Conservation (phyloP, 2,113 vertebrate genomes). For the Cricetomys ansorgei region DNA sequence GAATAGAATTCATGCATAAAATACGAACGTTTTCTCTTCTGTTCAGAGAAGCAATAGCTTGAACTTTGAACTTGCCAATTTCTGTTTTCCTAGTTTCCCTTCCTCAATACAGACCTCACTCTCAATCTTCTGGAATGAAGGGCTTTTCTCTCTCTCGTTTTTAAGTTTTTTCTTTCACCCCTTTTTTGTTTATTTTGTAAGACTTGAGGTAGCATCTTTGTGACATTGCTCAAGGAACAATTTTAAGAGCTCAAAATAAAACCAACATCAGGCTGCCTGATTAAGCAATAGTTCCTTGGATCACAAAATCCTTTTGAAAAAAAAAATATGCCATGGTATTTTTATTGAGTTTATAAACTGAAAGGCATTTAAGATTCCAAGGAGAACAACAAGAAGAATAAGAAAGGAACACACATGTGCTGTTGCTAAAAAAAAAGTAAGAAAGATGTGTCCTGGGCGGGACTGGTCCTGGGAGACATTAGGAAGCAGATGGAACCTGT, state of each 20-base stretch:
- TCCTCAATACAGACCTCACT: neutral
- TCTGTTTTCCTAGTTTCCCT: neutral
- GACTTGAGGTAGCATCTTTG: slow-evolving; percentile 66
- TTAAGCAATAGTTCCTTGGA: slow-evolving; percentile 79
- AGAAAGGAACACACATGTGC: slow-evolving; percentile 76
- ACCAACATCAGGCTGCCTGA: slow-evolving; percentile 63
- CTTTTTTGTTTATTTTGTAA: slow-evolving; percentile 59
- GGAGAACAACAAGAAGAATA: slow-evolving; percentile 75
- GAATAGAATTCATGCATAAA: slow-evolving; percentile 45
- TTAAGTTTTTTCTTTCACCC: neutral
- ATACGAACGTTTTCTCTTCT: neutral
- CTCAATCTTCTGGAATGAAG: neutral
- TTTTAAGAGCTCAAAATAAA: slow-evolving; percentile 70
- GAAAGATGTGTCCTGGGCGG: slow-evolving; percentile 63
- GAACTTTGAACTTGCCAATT: slow-evolving; percentile 20
- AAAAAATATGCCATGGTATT: slow-evolving; percentile 76
- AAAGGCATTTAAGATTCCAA: slow-evolving; percentile 81
- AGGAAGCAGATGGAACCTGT: slow-evolving; percentile 68
- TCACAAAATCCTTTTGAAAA: slow-evolving; percentile 74
- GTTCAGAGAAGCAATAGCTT: slow-evolving; percentile 8
- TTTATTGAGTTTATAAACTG: slow-evolving; percentile 78
- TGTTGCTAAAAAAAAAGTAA: slow-evolving; percentile 73
- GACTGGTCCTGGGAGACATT: slow-evolving; percentile 65
- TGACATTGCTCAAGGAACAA: slow-evolving; percentile 51
- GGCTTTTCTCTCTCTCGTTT: neutral